A percentile compares a stretch with the other conserved stretches of the same genome.
Conservation (phyloP, 2,113 vertebrate species). For the Hippoglossus stenolepis region DNA sequence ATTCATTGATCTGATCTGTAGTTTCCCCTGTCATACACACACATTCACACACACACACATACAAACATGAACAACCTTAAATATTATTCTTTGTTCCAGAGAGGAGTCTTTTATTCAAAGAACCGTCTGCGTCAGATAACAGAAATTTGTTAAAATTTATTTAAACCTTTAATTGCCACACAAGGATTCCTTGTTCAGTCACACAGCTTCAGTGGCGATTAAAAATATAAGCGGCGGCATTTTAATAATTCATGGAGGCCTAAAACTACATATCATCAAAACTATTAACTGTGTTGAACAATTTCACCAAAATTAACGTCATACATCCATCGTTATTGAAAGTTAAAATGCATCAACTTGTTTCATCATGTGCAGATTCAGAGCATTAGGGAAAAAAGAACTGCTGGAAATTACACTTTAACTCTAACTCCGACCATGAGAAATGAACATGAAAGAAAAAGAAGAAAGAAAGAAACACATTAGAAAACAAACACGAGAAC, state of each 20-base stretch:
- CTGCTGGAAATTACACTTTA: not conserved
- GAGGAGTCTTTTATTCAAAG: slow-evolving; percentile 82
- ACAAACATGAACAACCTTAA: slow-evolving; percentile 87
- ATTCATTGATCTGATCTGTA: slow-evolving; percentile 92
- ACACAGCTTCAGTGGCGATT: slow-evolving; percentile 40
- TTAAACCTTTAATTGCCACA: slow-evolving; percentile 89
- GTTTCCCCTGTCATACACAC: slow-evolving; percentile 65
- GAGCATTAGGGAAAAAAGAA: not conserved
- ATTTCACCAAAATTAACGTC: slow-evolving; percentile 7
- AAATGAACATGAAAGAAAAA: not conserved
- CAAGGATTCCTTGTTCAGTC: slow-evolving; percentile 88
- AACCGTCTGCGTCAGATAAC: slow-evolving; percentile 80
- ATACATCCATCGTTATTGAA: slow-evolving; percentile 17
- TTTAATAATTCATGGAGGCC: slow-evolving; percentile 32
- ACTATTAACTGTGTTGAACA: slow-evolving; percentile 30
- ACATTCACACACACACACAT: slow-evolving; percentile 73
- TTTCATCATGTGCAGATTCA: slow-evolving; percentile 35
- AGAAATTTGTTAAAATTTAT: slow-evolving; percentile 87
- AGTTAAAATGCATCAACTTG: slow-evolving; percentile 28
- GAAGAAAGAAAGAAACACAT: not conserved
- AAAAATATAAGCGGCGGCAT: slow-evolving; percentile 12
- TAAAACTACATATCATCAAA: slow-evolving; percentile 23
- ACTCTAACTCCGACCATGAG: not conserved
- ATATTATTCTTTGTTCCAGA: slow-evolving; percentile 86
- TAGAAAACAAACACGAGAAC: not conserved